A percentile compares a stretch with the other conserved stretches of the same genome.
These are phyloP conservation scores for Alectoris magna DNA, from an alignment of 2,797 vertebrate genomes.

Conservation along the genomic window DNA sequence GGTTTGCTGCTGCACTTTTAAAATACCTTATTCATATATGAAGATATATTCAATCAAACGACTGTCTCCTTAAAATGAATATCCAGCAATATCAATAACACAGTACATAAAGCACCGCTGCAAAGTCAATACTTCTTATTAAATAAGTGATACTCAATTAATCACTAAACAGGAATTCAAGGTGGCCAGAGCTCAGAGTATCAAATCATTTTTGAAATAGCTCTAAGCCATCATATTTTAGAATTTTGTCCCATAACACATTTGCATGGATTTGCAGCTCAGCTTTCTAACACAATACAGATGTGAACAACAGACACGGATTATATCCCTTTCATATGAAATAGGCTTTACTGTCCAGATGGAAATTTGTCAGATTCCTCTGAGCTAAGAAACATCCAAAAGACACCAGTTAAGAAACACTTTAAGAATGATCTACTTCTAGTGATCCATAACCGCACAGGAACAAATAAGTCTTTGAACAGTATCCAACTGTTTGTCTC, in stretches of 20 bases:
- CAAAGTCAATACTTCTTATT: neutral
- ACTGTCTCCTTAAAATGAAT: neutral
- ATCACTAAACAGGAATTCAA: constrained; percentile 34
- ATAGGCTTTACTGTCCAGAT: constrained; percentile 50
- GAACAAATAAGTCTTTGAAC: constrained; percentile 67
- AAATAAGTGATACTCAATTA: constrained; percentile 12
- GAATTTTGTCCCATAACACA: constrained; percentile 41
- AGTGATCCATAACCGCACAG: constrained; percentile 60
- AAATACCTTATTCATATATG: neutral
- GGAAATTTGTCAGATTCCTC: constrained; percentile 68
- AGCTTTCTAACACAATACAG: constrained; percentile 53
- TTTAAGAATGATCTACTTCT: constrained; percentile 66
- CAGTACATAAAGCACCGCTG: neutral
- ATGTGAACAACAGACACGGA: constrained; percentile 50
- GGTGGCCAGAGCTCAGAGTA: neutral
- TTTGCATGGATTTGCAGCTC: constrained; percentile 34
- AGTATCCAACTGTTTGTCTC: constrained; percentile 68
- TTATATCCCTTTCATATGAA: constrained; percentile 65
- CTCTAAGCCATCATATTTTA: neutral
- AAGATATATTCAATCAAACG: neutral
- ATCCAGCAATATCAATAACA: neutral
- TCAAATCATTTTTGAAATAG: constrained; percentile 22
- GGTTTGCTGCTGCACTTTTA: neutral
- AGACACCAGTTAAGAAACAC: constrained; percentile 52
- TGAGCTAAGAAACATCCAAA: constrained; percentile 60